Evolutionary conservation across 2,797 vertebrate genomes (phyloP).

Genomic region (Galago senegalensis): DNA sequence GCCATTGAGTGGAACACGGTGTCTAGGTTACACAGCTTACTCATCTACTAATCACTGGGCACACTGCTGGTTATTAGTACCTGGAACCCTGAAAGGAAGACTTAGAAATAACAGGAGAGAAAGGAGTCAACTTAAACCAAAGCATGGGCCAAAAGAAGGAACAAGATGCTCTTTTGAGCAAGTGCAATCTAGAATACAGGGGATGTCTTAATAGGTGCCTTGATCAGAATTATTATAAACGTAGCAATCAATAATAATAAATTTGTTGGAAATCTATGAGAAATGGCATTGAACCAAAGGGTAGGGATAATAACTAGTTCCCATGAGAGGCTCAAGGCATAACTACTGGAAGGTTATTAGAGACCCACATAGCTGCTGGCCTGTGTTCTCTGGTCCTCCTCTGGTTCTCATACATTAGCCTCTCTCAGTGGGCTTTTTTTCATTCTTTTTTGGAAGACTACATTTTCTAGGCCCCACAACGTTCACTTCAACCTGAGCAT

Average conservation of each 20-base stretch:
- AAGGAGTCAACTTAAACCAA: neutral
- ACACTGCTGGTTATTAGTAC: fast-evolving
- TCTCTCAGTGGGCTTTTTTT: neutral
- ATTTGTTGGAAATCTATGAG: neutral
- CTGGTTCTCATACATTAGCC: neutral
- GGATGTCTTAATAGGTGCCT: neutral
- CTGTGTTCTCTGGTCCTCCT: no score
- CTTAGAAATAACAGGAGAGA: neutral
- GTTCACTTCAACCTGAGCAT: neutral
- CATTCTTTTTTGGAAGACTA: neutral
- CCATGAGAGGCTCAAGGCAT: neutral
- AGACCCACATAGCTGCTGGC: neutral
- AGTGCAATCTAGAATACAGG: neutral
- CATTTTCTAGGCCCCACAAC: neutral
- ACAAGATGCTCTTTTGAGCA: neutral
- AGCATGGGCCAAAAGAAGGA: neutral
- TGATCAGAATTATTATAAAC: neutral
- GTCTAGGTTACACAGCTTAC: slow-evolving; percentile 25
- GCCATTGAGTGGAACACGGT: neutral
- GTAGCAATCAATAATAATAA: neutral
- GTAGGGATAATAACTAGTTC: neutral
- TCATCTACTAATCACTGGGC: neutral
- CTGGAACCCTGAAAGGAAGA: neutral
- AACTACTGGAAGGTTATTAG: neutral
- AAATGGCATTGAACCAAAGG: neutral